phyloP scores from a whole-genome alignment of 1,140 invertebrate genomes.

The Brevipalpus yothersi region DNA sequence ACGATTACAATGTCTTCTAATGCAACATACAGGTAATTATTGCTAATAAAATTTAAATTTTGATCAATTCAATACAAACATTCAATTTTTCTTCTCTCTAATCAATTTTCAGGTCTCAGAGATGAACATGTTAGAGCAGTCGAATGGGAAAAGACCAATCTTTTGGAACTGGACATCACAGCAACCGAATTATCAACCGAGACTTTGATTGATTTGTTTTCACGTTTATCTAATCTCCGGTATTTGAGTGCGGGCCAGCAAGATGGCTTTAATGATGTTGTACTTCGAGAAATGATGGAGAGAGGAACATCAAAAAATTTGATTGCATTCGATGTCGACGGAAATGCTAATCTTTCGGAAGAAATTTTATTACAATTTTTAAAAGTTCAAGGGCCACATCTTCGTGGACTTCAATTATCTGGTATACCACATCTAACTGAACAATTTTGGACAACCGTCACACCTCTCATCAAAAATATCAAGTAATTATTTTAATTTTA shows the following conservation, averaged over 20 bases:
- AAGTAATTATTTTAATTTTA: constrained; percentile 33
- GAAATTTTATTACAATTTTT: constrained; percentile 75
- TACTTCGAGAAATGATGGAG: constrained; percentile 40
- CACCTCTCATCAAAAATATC: constrained; percentile 65
- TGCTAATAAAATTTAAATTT: not conserved
- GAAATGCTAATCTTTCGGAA: constrained; percentile 82
- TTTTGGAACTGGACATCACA: constrained; percentile 87
- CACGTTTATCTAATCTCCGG: constrained; percentile 54
- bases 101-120: constrained; percentile 37
- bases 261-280: constrained; percentile 81
- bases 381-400: constrained; percentile 56
- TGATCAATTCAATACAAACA: not conserved
- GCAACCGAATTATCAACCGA: constrained; percentile 85
- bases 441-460: constrained; percentile 75
- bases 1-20: constrained; percentile 65
- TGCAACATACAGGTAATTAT: constrained; percentile 76
- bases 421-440: constrained; percentile 96
- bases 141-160: constrained; percentile 85
- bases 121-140: constrained; percentile 77
- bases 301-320: constrained; percentile 57
- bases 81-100: constrained; percentile 2
- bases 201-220: constrained; percentile 74
- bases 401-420: constrained; percentile 60
- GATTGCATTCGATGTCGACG: constrained; percentile 69
- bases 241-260: constrained; percentile 84